Evolutionary conservation across 2,888 invertebrate species (phyloP).

Genomic region (Troides aeacus): DNA sequence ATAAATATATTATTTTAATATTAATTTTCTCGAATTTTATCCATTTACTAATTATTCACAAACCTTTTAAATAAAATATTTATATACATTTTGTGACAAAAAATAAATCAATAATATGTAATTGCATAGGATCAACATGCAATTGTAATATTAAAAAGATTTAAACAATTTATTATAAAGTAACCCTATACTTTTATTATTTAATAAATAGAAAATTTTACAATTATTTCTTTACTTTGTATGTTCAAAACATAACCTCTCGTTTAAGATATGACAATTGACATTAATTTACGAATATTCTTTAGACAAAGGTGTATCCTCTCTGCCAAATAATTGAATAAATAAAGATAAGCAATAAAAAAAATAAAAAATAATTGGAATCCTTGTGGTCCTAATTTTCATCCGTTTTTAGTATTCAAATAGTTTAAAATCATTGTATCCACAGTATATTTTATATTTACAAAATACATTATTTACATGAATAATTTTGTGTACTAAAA

Average conservation of each 20-base stretch:
- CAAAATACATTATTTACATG: no score
- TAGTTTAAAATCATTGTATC: no score
- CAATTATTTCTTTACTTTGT: no score
- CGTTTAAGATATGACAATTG: slow-evolving; percentile 1
- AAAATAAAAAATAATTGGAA: no score
- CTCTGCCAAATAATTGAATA: no score
- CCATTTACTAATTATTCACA: slow-evolving; percentile 30
- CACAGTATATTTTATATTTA: no score
- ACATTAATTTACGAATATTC: no score
- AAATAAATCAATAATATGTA: slow-evolving; percentile 3
- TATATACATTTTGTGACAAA: slow-evolving; percentile 54
- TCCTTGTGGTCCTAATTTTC: no score
- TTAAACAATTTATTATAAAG: background rate
- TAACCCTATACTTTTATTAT: slow-evolving; percentile 26
- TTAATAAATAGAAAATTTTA: slow-evolving; percentile 11
- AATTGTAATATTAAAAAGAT: background rate
- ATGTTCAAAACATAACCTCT: slow-evolving; percentile 42
- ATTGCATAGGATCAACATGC: background rate
- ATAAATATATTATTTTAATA: background rate
- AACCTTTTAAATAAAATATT: slow-evolving; percentile 56
- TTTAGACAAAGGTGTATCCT: no score
- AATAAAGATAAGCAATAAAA: no score
- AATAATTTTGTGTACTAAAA: no score
- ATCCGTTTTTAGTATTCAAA: no score
- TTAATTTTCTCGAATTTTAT: background rate